Evolutionary conservation across 2,888 invertebrate species (phyloP).

Genomic region (Capitulum mitella): DNA sequence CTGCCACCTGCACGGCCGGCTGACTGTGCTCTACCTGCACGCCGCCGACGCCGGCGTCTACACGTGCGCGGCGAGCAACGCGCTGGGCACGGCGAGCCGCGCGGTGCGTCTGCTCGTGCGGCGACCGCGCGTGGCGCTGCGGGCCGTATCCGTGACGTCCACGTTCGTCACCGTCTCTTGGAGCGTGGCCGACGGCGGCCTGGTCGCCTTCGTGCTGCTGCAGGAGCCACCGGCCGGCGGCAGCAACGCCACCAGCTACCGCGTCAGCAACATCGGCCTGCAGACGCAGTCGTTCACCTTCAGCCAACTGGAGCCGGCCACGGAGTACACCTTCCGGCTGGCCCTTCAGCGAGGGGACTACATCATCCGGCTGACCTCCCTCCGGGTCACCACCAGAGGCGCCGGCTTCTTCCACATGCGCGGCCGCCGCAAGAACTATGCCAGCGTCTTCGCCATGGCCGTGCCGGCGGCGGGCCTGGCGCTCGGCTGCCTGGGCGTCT

Average conservation of each 20-base stretch:
- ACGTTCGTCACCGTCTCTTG: slow-evolving; percentile 18
- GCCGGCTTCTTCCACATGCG: not conserved
- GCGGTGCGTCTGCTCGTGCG: not conserved
- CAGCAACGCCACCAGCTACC: not conserved
- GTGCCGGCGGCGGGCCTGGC: not conserved
- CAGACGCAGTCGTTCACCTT: slow-evolving; percentile 19
- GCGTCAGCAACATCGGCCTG: not conserved
- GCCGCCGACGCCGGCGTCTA: not conserved
- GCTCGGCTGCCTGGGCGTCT: not conserved
- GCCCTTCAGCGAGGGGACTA: not conserved
- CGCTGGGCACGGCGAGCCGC: not conserved
- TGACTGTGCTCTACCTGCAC: not conserved
- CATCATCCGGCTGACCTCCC: not conserved
- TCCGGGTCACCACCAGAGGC: not conserved
- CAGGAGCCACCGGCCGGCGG: not conserved
- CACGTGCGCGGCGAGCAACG: not conserved
- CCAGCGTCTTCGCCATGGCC: not conserved
- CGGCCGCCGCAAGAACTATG: not conserved
- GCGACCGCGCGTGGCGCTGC: not conserved
- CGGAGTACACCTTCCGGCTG: not conserved
- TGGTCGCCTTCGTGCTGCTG: not conserved
- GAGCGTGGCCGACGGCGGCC: not conserved
- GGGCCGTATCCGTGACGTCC: slow-evolving; percentile 16
- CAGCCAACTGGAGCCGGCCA: not conserved
- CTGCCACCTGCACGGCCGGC: not conserved